Base-by-base conservation (phyloP, 2,888 invertebrate species). In the Trichogramma evanescens region DNA sequence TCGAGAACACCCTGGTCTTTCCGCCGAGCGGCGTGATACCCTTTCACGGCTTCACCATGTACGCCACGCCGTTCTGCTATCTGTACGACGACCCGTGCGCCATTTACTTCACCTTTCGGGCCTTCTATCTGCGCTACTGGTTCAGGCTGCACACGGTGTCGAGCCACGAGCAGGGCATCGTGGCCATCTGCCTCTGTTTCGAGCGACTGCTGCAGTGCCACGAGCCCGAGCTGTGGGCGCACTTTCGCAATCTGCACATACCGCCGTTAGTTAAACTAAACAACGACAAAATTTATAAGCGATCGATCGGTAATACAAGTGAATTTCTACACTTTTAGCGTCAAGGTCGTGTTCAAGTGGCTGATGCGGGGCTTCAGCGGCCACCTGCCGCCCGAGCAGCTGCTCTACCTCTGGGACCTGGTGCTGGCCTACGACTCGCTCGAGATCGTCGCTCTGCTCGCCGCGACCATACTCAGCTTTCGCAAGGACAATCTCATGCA, bases 31-130 rank as follows among this genome's bases (percentile, higher is more conserved):
- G 95, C 0, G 88, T 96, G 45, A 94, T 97, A 67, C 96, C 96
- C 0, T 96, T 95, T 78, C 95, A 97, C 76, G 96, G 96, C 1
- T 95, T 97, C 78, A 91, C 95, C 26, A 96, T 97, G 96, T 95
- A 95, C 77, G 96, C 95, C 52, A 93, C 95, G 0, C 96, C 96
- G 1, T 89, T 97, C 73, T 96, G 96, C 76, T 97, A 95, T 74
- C 79, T 97, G 43, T 95, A 89, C 76, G 91, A 94, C 70, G 91
- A 95, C 67, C 90, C 95, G 0, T 86, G 90, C 10, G 85, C 87
- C 58, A 82, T 96, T 59, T 97, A 96, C 76, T 93, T 87, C 70
- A 89, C 94, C 2, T 95, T 96, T 79, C 83, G 95, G 59, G 90
- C 94, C 9, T 89, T 96, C 74, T 97, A 97, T 79, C 82, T 89